A percentile compares a stretch with the other conserved stretches of the same genome.
phyloP scores from a whole-genome alignment of 2,797 vertebrate species.

The Notamacropus eugenii region DNA sequence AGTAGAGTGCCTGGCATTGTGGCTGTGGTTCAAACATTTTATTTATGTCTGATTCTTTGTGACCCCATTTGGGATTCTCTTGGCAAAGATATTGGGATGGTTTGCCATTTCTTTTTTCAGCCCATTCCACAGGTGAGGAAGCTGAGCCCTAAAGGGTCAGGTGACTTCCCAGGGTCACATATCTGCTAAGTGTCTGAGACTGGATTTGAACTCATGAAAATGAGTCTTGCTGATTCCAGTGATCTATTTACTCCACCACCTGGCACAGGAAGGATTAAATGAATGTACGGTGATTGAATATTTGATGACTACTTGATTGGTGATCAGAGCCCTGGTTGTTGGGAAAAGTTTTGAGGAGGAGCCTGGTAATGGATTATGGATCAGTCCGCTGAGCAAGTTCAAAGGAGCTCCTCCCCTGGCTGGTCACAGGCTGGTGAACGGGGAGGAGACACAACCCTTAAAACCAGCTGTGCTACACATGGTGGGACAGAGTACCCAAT shows the following conservation, averaged over 20 bases:
- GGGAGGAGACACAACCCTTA: background rate
- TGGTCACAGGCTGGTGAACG: background rate
- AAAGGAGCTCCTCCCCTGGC: background rate
- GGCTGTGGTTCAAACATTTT: too few relatives aligned
- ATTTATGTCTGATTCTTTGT: background rate
- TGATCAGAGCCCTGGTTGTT: background rate
- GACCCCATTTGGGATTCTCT: background rate
- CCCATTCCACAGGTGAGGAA: background rate
- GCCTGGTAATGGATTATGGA: background rate
- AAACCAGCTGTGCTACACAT: background rate
- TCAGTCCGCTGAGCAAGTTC: background rate
- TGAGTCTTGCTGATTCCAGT: background rate
- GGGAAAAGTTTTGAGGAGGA: background rate
- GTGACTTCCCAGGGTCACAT: background rate
- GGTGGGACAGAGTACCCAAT: background rate
- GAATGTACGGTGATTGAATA: background rate
- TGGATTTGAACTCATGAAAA: background rate
- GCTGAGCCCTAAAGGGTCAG: background rate
- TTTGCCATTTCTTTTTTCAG: background rate
- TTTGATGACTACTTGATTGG: background rate
- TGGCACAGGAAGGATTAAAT: background rate
- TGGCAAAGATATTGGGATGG: background rate
- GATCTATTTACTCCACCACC: background rate
- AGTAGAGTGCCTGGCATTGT: background rate
- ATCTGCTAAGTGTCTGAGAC: background rate